Evolutionary conservation across 1,140 invertebrate species (phyloP), one percentile per base, ranked within the genome.

Genomic region (Leptopilina clavipes): DNA sequence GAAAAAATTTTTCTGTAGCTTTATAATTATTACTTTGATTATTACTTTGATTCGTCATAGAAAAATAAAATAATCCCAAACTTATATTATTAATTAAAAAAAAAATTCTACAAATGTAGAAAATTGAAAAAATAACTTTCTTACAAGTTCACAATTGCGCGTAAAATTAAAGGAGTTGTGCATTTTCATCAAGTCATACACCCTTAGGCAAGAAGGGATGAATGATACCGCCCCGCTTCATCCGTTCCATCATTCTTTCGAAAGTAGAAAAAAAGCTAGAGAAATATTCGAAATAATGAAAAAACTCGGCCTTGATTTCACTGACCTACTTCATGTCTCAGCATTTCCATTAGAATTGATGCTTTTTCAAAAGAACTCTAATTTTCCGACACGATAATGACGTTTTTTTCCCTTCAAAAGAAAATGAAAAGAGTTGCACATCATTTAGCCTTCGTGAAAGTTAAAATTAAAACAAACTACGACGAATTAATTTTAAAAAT

Each of bases 291-390:
- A 31, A n/a, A 31, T 31, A 65, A 65, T 31, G 59, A 65, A 65
- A n/a, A 65, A 65, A 65, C 25, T 31, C 59, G 59, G 19, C 59
- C 59, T 65, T 65, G 59, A 65, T 65, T 65, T 65, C 25, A 65
- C 59, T 65, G 59, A 65, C 59, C 59, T 31, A 65, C 8, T 65
- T 65, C 25, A n/a, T 65, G 59, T 31, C 59, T 65, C 59, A 8
- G 11, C 12, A 65, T 31, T 65, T 12, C 59, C 59, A 65, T 7
- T 31, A 12, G 56, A 14, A 31, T 65, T 11, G 22, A 65, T 25
- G 19, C 56, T 65, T 25, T 25, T 31, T 65, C 19, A 65, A 65
- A 65, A n/a, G 22, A 65, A 65, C 3, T 65, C 19, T 65, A 25
- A 25, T 65, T 65, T 65, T 65, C 22, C 22, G 22, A 59, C 19